Evolutionary conservation across 2,888 invertebrate genomes (phyloP).

Genomic region (Nemapogon koenigi): DNA sequence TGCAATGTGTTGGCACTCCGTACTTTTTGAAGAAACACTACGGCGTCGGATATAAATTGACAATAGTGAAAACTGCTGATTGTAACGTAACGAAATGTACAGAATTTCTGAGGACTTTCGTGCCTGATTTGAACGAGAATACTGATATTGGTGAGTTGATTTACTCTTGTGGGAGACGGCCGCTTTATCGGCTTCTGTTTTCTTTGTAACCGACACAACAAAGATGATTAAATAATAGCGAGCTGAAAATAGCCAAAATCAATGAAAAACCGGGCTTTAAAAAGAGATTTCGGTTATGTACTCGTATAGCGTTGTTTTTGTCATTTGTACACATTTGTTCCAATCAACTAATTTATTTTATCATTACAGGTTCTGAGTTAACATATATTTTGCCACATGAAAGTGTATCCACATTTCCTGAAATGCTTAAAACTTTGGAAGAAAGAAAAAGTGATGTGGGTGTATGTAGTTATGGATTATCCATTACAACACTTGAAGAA

Average conservation of each 20-base stretch:
- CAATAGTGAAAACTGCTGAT: conserved; percentile 48
- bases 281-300: too few relatives aligned
- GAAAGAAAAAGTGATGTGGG: conserved; percentile 60
- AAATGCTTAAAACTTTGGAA: conserved; percentile 75
- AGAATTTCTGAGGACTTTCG: conserved; percentile 63
- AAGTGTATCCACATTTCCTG: conserved; percentile 68
- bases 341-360: background rate
- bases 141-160: conserved; percentile 71
- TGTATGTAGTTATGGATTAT: conserved; percentile 82
- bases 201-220: too few relatives aligned
- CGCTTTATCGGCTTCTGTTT: too few relatives aligned
- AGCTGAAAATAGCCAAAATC: too few relatives aligned
- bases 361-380: conserved; percentile 70
- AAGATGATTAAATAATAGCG: too few relatives aligned
- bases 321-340: too few relatives aligned
- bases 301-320: too few relatives aligned
- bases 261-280: too few relatives aligned
- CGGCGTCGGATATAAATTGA: conserved; percentile 85
- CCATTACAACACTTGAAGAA: conserved; percentile 90
- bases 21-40: conserved; percentile 87
- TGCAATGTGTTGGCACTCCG: conserved; percentile 83
- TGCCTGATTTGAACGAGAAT: conserved; percentile 72
- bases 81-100: conserved; percentile 52
- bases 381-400: conserved; percentile 75
- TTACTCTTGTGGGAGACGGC: too few relatives aligned